Evolutionary conservation across 2,113 vertebrate genomes (phyloP).

Genomic region (Vombatus ursinus): DNA sequence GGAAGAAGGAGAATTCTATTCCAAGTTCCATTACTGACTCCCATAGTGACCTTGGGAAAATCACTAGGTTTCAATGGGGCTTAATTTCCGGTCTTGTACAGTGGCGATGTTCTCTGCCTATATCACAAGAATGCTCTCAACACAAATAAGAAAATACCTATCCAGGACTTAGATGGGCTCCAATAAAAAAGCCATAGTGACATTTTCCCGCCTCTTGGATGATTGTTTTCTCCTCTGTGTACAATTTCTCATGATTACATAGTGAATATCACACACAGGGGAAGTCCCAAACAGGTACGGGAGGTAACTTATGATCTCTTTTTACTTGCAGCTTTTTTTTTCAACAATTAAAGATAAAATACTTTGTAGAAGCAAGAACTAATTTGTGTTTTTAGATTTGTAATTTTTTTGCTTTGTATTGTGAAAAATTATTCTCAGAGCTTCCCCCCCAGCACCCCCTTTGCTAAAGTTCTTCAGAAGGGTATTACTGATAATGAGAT

Average conservation of each 20-base stretch:
- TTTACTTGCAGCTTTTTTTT: background rate
- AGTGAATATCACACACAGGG: background rate
- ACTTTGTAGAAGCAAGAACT: background rate
- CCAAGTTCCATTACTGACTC: background rate
- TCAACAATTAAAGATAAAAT: slow-evolving; percentile 4
- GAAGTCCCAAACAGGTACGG: background rate
- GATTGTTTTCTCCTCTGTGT: background rate
- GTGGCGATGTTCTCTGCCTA: background rate
- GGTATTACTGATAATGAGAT: too few species aligned
- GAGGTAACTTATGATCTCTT: background rate
- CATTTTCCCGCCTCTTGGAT: background rate
- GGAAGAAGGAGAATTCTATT: background rate
- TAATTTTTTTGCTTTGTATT: background rate
- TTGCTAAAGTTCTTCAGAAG: too few species aligned
- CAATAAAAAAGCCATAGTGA: background rate
- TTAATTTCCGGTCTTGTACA: background rate
- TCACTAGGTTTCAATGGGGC: background rate
- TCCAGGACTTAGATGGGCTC: background rate
- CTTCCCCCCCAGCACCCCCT: too few species aligned
- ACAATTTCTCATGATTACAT: slow-evolving; percentile 18
- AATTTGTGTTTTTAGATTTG: background rate
- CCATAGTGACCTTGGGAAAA: background rate
- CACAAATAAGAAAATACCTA: background rate
- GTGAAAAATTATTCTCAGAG: too few species aligned
- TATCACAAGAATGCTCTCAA: background rate